Base-by-base conservation (phyloP, 2,888 invertebrate genomes). In the Morpho deidamia region DNA sequence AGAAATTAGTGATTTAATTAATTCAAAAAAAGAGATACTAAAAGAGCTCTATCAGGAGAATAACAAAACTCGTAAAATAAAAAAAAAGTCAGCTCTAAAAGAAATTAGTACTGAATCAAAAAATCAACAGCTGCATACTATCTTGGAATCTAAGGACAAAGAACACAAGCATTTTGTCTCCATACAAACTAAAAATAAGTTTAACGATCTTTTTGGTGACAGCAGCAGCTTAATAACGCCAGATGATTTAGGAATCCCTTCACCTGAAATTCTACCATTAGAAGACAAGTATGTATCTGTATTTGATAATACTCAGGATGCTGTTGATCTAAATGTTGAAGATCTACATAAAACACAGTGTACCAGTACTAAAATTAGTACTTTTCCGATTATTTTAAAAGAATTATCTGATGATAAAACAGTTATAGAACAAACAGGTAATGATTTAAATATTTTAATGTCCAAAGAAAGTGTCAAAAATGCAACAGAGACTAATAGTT, bases 201-300 rank as follows among this genome's bases (percentile, higher is more conserved):
- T 87, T 56, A 68, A 64, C 53, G 87, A 86, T 54, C 65, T 87
- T 7, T 88, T 87, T 69, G 88, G 86, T 38, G 88, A 89, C 38
- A 83, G 78, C 61, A 78, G 67, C 55, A 88, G 88, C 73, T 69
- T 89, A 58, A 83, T 89, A 64, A 82, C 79, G 34, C 87, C 84
- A 8, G 86, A 84, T 63, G 88, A 89, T 65, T 73, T 89, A 61
- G 83, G 82, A 46, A 64, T 84, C 58, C 58, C 62, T 35, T 11
- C 58, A n/a, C 37, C 54, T 8, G 44, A 64, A 53, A 56, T 59
- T 34, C 43, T 48, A n/a, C 51, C 53, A 42, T 41, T 57, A 11
- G 39, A 59, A 10, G 62, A 59, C 33, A 68, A 68, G 58, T 81
- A 74, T 66, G 59, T 66, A 10, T 73, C 76, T 0, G 65, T 81